Percentiles rank a stretch among this genome's conserved stretches.
Evolutionary conservation across 1,140 invertebrate genomes (phyloP).

Genomic region (Drosophila sucinea): DNA sequence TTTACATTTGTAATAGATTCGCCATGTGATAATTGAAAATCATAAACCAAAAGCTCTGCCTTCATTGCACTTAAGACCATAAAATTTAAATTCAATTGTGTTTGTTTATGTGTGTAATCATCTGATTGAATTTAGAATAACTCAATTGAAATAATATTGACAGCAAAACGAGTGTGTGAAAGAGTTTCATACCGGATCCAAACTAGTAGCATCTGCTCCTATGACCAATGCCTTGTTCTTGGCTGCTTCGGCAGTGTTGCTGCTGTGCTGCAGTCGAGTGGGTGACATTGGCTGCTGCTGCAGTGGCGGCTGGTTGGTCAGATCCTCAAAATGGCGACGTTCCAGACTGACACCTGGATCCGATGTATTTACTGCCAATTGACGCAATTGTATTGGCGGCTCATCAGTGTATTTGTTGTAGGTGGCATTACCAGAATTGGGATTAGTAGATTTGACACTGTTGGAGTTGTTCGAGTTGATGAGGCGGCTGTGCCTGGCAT

Average conservation of each 20-base stretch:
- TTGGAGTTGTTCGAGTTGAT: slow-evolving; percentile 47
- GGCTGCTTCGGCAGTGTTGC: slow-evolving; percentile 77
- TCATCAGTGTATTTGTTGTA: slow-evolving; percentile 82
- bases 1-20: neutral
- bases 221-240: slow-evolving; percentile 87
- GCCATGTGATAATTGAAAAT: neutral
- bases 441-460: slow-evolving; percentile 49
- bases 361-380: slow-evolving; percentile 44
- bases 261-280: slow-evolving; percentile 65
- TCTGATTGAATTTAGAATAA: neutral
- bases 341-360: slow-evolving; percentile 48
- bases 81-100: neutral
- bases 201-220: slow-evolving; percentile 86
- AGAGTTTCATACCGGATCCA: slow-evolving; percentile 86
- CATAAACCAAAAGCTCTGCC: neutral
- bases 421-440: slow-evolving; percentile 66
- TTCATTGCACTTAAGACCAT: neutral
- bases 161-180: neutral
- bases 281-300: slow-evolving; percentile 54
- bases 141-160: neutral
- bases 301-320: slow-evolving; percentile 64
- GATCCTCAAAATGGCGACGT: slow-evolving; percentile 70
- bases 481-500: slow-evolving; percentile 46
- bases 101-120: neutral
- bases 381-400: slow-evolving; percentile 73